Percentiles rank a stretch among this genome's conserved stretches.
Evolutionary conservation across 2,888 invertebrate genomes (phyloP).

Genomic region (Orthosia cruda): DNA sequence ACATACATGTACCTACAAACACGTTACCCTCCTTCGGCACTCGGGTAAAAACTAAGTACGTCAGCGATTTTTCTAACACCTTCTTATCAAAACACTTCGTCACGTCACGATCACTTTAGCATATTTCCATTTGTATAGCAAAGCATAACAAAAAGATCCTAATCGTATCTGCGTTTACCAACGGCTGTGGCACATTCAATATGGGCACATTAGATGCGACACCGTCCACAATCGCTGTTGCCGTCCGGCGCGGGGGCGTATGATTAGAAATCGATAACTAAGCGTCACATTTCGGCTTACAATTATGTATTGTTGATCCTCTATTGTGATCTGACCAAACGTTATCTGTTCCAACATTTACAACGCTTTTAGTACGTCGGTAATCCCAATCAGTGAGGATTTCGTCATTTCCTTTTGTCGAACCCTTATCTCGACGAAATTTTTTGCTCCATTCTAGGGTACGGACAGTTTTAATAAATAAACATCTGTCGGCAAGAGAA

Average conservation of each 20-base stretch:
- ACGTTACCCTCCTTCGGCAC: too few species aligned
- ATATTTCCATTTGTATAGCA: constrained; percentile 61
- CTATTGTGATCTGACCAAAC: constrained; percentile 82
- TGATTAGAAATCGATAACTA: constrained; percentile 90
- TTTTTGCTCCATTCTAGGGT: constrained; percentile 74
- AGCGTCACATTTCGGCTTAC: constrained; percentile 85
- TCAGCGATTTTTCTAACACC: constrained; percentile 13
- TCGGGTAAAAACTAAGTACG: not conserved
- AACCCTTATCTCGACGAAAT: constrained; percentile 75
- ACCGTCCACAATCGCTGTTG: constrained; percentile 66
- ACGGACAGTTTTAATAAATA: constrained; percentile 72
- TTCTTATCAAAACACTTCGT: constrained; percentile 34
- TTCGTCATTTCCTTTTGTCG: constrained; percentile 78
- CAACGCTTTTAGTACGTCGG: constrained; percentile 79
- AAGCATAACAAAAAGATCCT: constrained; percentile 62
- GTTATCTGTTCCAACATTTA: constrained; percentile 81
- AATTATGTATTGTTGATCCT: constrained; percentile 82
- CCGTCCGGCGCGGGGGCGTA: constrained; percentile 79
- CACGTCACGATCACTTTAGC: constrained; percentile 22
- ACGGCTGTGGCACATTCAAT: constrained; percentile 62
- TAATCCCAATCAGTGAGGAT: constrained; percentile 88
- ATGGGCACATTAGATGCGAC: constrained; percentile 67
- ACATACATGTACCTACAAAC: too few species aligned
- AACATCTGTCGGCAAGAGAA: constrained; percentile 73
- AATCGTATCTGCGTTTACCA: constrained; percentile 65